Evolutionary conservation across 2,797 vertebrate genomes (phyloP), one percentile per base, ranked within the genome.

Genomic region (Sardinella longiceps): DNA sequence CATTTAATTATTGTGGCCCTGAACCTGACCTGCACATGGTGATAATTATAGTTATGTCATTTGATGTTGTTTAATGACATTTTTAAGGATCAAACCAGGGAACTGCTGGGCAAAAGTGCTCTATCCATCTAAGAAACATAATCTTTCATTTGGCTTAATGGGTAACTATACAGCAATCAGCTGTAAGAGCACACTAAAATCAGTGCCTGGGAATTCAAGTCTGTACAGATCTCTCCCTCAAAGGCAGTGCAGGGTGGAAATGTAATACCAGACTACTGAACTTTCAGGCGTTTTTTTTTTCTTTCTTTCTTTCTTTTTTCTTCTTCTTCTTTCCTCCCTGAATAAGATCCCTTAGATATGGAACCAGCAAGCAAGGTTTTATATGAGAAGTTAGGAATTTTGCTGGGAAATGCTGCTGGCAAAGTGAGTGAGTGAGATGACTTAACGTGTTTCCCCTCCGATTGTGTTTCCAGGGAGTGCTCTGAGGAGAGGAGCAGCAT

Each of bases 401-500:
- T 43, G 33, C 70, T 74, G 66, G 33, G 66, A 74, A 30, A 30
- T 39, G 66, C 66, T 77, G 70, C 33, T 43, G 37, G 70, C 70
- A 77, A 37, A 77, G 33, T 23, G 20, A n/a, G n/a, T n/a, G n/a
- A n/a, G 18, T 77, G 37, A 77, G 37, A 77, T 43, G 70, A 77
- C 70, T 77, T 20, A 77, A 77, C 37, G 37, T 77, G 70, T 77
- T 85, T 56, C 82, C 74, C 74, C 43, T 81, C n/a, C 28, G 46
- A 39, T 30, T 82, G 60, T 50, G 58, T 83, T 81, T 58, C 83
- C 53, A 84, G 74, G 81, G 87, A 60, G 81, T 23, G 84, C 37
- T 82, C n/a, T 74, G 58, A 80, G 70, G 60, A 87, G 66, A 82
- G 63, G 15, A 60, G 25, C 85, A 86, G 60, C 46, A 90, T 88